Conservation (phyloP, 2,797 vertebrate species). For the Thripadectes ignobilis region DNA sequence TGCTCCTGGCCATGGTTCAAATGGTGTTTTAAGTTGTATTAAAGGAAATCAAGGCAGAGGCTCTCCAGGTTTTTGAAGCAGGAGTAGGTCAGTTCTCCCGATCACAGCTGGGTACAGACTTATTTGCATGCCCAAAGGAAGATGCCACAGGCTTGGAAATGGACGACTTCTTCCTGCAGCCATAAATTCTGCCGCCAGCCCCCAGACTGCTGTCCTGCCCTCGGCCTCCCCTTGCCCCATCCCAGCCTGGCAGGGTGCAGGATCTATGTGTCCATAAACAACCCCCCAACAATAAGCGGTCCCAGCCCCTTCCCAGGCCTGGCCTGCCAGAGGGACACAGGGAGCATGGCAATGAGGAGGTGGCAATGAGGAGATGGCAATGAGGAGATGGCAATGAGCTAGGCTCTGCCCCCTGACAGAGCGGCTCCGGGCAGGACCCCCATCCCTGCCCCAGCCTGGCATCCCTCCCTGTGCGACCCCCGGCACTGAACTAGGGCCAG, state of each 20-base stretch:
- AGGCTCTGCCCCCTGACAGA: background rate
- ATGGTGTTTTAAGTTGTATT: background rate
- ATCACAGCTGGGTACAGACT: background rate
- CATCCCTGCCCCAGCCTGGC: background rate
- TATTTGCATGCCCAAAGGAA: background rate
- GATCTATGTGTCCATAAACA: slow-evolving; percentile 12
- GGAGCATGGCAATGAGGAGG: slow-evolving; percentile 14
- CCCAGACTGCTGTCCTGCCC: background rate
- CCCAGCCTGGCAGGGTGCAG: background rate
- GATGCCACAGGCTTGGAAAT: background rate
- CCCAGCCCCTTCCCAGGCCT: background rate
- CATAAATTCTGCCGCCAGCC: background rate
- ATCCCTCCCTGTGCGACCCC: background rate
- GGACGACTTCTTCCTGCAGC: background rate
- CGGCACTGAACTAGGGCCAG: rapidly evolving
- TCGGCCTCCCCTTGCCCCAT: background rate
- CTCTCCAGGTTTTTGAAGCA: background rate
- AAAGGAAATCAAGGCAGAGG: background rate
- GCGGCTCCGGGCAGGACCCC: background rate
- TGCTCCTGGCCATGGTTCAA: rapidly evolving
- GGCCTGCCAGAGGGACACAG: rapidly evolving
- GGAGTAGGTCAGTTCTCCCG: background rate
- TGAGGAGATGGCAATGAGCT: background rate
- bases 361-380: too few relatives aligned
- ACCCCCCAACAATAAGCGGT: background rate